phyloP scores from a whole-genome alignment of 2,113 vertebrate genomes.

The Romanogobio albipinnatus region DNA sequence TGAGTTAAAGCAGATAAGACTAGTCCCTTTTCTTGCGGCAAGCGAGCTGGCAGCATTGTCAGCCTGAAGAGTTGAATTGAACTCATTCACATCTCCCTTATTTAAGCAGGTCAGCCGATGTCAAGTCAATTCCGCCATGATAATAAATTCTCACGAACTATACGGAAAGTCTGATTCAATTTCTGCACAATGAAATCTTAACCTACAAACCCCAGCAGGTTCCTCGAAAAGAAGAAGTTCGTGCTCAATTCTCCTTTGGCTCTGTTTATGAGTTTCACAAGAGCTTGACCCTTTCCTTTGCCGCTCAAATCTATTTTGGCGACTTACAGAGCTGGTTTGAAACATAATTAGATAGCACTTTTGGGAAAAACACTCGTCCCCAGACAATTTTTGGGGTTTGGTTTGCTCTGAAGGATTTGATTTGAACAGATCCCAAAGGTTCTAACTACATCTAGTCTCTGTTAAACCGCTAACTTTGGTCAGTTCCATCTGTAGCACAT shows the following conservation, averaged over 20 bases:
- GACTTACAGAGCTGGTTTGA: slow-evolving; percentile 14
- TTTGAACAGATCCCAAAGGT: background rate
- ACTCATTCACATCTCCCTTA: slow-evolving; percentile 54
- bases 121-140: slow-evolving; percentile 55
- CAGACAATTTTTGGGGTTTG: background rate
- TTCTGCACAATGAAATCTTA: slow-evolving; percentile 57
- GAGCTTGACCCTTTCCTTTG: slow-evolving; percentile 34
- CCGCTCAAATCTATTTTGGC: background rate
- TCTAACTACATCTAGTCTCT: background rate
- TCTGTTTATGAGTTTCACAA: slow-evolving; percentile 43
- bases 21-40: slow-evolving; percentile 1
- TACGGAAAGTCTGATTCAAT: slow-evolving; percentile 54
- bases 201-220: slow-evolving; percentile 36
- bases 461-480: background rate
- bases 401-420: slow-evolving; percentile 3
- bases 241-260: slow-evolving; percentile 38
- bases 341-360: slow-evolving; percentile 24
- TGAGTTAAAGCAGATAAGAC: slow-evolving; percentile 47
- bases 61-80: slow-evolving; percentile 49
- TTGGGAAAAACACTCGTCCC: background rate
- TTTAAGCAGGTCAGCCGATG: slow-evolving; percentile 58
- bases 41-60: slow-evolving; percentile 32
- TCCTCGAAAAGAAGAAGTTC: slow-evolving; percentile 42
- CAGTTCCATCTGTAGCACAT: background rate
- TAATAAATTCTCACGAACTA: slow-evolving; percentile 54